These are phyloP conservation scores for Cydia amplana DNA, from an alignment of 1,140 invertebrate genomes.

Conservation along the genomic window DNA sequence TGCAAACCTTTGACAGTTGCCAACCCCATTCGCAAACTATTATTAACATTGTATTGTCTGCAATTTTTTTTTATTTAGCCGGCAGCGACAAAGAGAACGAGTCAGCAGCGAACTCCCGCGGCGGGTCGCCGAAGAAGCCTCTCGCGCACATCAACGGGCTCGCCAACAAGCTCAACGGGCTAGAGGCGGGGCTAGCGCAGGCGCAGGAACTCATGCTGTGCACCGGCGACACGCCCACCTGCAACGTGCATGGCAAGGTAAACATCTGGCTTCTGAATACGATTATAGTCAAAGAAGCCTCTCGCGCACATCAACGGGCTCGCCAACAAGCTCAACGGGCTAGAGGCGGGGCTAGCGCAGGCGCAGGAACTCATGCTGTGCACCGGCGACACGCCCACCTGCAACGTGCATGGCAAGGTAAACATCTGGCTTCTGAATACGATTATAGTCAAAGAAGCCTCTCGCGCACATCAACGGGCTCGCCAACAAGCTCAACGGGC, in stretches of 20 bases:
- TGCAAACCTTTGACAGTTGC: no score
- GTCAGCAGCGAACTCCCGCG: slow-evolving; percentile 74
- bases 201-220: slow-evolving; percentile 83
- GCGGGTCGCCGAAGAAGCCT: slow-evolving; percentile 79
- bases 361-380: slow-evolving; percentile 83
- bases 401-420: slow-evolving; percentile 87
- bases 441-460: no score
- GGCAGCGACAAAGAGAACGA: slow-evolving; percentile 91
- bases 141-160: slow-evolving; percentile 69
- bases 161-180: slow-evolving; percentile 67
- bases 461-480: slow-evolving; percentile 69
- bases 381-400: slow-evolving; percentile 84
- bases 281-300: no score
- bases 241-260: slow-evolving; percentile 87
- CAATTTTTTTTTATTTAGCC: slow-evolving; percentile 52
- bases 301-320: slow-evolving; percentile 69
- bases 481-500: slow-evolving; percentile 67
- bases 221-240: slow-evolving; percentile 84
- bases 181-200: slow-evolving; percentile 54
- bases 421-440: not conserved
- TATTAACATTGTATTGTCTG: no score
- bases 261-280: not conserved
- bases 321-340: slow-evolving; percentile 69
- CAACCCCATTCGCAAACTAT: no score
- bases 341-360: slow-evolving; percentile 50